Base-by-base conservation (phyloP, 2,888 invertebrate species). In the Perizoma affinitatum region DNA sequence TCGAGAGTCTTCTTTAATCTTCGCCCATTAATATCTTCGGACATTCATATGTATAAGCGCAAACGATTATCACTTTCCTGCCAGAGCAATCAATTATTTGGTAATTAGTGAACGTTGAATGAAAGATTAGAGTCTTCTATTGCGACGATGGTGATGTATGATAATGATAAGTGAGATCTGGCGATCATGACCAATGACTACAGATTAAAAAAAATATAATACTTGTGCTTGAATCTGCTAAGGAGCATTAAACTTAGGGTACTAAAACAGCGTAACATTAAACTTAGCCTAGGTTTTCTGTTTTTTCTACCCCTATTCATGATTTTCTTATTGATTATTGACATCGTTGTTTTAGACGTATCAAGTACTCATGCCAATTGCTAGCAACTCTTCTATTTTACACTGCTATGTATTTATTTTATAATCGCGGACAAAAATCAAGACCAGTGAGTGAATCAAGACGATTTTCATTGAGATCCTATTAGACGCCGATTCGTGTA, bases 11-110 rank as follows among this genome's bases (percentile, higher is more conserved):
- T 22, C 7, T 38, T 22, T 42, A 10, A n/a, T n/a, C n/a, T 43
- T 36, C 36, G 10, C 47, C 34, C 33, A 61, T 61, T 53, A 56
- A 56, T 55, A 56, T 49, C 48, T 42, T 45, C 41, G 48, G 58
- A 36, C 41, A 36, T 38, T 46, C 46, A 43, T 56, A 44, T 7
- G 22, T 34, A 50, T 40, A 55, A 44, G 54, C 50, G 51, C 49
- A 60, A 66, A 68, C 72, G 68, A 70, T 70, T 68, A 67, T 61
- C 63, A 57, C 50, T 48, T 43, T 38, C 49, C 64, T 71, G 71
- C 68, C 70, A 72, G 61, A 70, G 44, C 58, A 47, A 75, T 78
- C 65, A 72, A 75, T 76, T 76, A 74, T 67, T 62, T 66, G 54
- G 67, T 72, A 72, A 73, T 72, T 75, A 71, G 68, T 70, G 58